A percentile compares a stretch with the other conserved stretches of the same genome.
Evolutionary conservation across 2,888 invertebrate species (phyloP).

Genomic region (Carcina quercana): DNA sequence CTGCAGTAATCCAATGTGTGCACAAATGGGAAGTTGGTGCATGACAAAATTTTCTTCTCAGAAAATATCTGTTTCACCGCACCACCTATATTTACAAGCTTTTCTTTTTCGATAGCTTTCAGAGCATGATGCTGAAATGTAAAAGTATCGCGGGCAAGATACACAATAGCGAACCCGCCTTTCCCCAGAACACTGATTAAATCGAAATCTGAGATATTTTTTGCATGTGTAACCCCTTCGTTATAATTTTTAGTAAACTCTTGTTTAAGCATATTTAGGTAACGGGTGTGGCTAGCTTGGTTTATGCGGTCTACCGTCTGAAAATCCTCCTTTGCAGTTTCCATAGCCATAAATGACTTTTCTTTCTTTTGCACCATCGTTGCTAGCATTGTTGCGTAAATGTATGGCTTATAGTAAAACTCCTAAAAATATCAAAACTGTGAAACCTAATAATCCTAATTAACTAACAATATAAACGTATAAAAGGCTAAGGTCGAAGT

Average conservation of each 20-base stretch:
- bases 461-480: too few relatives aligned
- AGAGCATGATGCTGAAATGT: conserved; percentile 82
- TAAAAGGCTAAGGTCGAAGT: too few relatives aligned
- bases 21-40: conserved; percentile 89
- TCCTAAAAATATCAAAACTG: too few relatives aligned
- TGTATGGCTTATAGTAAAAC: too few relatives aligned
- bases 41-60: conserved; percentile 90
- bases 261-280: conserved; percentile 41
- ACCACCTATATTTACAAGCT: conserved; percentile 87
- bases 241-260: conserved; percentile 34
- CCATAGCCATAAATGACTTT: too few relatives aligned
- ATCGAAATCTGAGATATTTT: conserved; percentile 77
- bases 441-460: too few relatives aligned
- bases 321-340: too few relatives aligned
- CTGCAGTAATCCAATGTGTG: conserved; percentile 84
- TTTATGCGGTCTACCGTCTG: too few relatives aligned
- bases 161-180: conserved; percentile 91
- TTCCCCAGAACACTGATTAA: conserved; percentile 83
- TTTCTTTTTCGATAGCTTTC: conserved; percentile 89
- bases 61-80: conserved; percentile 86
- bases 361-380: too few relatives aligned
- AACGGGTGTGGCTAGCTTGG: conserved; percentile 35
- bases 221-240: conserved; percentile 21
- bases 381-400: too few relatives aligned
- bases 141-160: conserved; percentile 77